phyloP scores from a whole-genome alignment of 2,113 vertebrate genomes.

The Istiophorus platypterus region DNA sequence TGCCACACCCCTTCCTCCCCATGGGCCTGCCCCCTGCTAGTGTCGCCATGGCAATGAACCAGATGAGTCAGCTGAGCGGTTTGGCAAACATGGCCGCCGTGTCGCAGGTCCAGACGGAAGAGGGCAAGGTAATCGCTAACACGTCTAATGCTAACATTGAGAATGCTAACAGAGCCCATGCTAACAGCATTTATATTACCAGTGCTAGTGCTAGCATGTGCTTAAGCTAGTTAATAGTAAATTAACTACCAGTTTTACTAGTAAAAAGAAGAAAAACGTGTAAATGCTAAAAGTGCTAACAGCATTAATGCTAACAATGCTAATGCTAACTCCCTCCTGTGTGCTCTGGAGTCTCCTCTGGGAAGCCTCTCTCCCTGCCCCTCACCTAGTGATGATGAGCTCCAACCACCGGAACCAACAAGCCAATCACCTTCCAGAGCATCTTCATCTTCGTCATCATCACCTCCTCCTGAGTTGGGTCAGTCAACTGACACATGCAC shows the following conservation, averaged over 20 bases:
- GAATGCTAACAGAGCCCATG: background rate
- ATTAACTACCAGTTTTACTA: no score
- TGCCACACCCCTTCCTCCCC: slow-evolving; percentile 94
- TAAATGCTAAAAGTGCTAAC: rapidly evolving
- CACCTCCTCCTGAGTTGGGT: slow-evolving; percentile 41
- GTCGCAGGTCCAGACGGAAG: slow-evolving; percentile 87
- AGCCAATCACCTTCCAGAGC: slow-evolving; percentile 58
- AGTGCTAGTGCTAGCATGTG: background rate
- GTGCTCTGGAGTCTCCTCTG: slow-evolving; percentile 27
- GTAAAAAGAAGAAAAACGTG: no score
- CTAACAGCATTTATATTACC: background rate
- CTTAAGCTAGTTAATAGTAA: background rate
- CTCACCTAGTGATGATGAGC: slow-evolving; percentile 42
- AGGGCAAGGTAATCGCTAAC: slow-evolving; percentile 87
- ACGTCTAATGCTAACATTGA: background rate
- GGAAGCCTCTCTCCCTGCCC: slow-evolving; percentile 39
- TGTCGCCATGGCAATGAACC: slow-evolving; percentile 95
- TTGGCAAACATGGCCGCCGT: slow-evolving; percentile 92
- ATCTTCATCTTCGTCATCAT: slow-evolving; percentile 49
- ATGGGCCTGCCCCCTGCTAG: slow-evolving; percentile 94
- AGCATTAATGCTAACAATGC: background rate
- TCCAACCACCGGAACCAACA: slow-evolving; percentile 24
- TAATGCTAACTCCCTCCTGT: background rate
- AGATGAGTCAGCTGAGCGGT: slow-evolving; percentile 95
- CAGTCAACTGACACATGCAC: background rate